phyloP scores from a whole-genome alignment of 2,888 invertebrate species.

The Luffia ferchaultella region DNA sequence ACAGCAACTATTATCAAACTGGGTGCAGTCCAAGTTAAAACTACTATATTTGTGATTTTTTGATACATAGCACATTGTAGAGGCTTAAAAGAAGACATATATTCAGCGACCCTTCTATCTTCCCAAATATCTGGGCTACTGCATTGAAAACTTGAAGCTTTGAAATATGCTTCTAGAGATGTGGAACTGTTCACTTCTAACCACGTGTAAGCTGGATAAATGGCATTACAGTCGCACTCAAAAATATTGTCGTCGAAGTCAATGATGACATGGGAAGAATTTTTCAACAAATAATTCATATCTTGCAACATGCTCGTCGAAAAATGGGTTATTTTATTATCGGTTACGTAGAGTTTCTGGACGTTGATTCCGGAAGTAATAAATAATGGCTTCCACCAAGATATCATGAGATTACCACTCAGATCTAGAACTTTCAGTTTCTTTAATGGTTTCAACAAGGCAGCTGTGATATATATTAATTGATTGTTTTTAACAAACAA shows the following conservation, averaged over 20 bases:
- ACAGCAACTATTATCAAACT: slow-evolving; percentile 39
- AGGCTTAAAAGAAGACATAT: slow-evolving; percentile 40
- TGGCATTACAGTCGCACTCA: slow-evolving; percentile 58
- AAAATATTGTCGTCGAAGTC: slow-evolving; percentile 52
- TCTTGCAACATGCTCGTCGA: slow-evolving; percentile 66
- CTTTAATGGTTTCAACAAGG: slow-evolving; percentile 46
- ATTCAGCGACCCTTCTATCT: slow-evolving; percentile 42
- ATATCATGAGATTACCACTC: slow-evolving; percentile 53
- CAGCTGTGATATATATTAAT: slow-evolving; percentile 42
- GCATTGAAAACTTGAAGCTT: slow-evolving; percentile 39
- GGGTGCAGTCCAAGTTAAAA: slow-evolving; percentile 47
- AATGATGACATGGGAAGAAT: slow-evolving; percentile 22
- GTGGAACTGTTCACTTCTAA: slow-evolving; percentile 38
- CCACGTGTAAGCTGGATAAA: slow-evolving; percentile 49
- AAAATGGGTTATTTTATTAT: slow-evolving; percentile 65
- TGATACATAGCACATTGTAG: slow-evolving; percentile 44
- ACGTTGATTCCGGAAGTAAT: slow-evolving; percentile 44
- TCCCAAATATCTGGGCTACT: slow-evolving; percentile 55
- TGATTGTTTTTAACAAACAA: slow-evolving; percentile 57
- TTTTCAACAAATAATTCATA: slow-evolving; percentile 46
- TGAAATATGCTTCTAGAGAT: slow-evolving; percentile 35
- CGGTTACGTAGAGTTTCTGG: slow-evolving; percentile 37
- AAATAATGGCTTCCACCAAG: slow-evolving; percentile 63
- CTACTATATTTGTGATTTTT: slow-evolving; percentile 40
- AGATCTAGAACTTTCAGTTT: slow-evolving; percentile 52